Conservation (phyloP, 2,888 invertebrate species). For the Plebejus argus region DNA sequence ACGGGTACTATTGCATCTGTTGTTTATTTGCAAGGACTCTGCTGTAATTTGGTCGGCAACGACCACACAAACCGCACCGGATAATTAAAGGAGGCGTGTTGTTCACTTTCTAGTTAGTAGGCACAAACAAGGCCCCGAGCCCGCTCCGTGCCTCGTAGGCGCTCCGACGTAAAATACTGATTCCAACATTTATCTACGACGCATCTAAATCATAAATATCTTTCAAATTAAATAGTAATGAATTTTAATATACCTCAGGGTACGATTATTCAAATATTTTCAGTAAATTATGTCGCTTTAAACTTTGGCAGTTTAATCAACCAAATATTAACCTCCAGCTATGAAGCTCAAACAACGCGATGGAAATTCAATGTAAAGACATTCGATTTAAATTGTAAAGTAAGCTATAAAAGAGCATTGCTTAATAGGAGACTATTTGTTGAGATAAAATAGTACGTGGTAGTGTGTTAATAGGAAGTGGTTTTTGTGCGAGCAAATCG, state of each 20-base stretch:
- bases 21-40: slow-evolving; percentile 4
- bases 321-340: background rate
- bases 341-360: background rate
- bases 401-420: slow-evolving; percentile 21
- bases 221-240: slow-evolving; percentile 21
- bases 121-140: slow-evolving; percentile 44
- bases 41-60: slow-evolving; percentile 52
- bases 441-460: slow-evolving; percentile 36
- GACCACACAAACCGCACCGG: slow-evolving; percentile 50
- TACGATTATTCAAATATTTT: background rate
- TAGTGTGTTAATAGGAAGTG: slow-evolving; percentile 50
- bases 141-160: slow-evolving; percentile 41
- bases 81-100: slow-evolving; percentile 59
- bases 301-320: background rate
- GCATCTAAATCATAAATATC: slow-evolving; percentile 23
- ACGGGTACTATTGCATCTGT: background rate
- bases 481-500: slow-evolving; percentile 66
- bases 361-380: background rate
- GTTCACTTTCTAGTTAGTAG: slow-evolving; percentile 63
- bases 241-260: background rate
- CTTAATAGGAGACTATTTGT: slow-evolving; percentile 21
- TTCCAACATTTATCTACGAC: slow-evolving; percentile 29
- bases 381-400: slow-evolving; percentile 11
- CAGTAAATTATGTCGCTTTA: background rate
- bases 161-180: slow-evolving; percentile 42